phyloP scores from a whole-genome alignment of 2,888 invertebrate species.

The Amphiduros pacificus region DNA sequence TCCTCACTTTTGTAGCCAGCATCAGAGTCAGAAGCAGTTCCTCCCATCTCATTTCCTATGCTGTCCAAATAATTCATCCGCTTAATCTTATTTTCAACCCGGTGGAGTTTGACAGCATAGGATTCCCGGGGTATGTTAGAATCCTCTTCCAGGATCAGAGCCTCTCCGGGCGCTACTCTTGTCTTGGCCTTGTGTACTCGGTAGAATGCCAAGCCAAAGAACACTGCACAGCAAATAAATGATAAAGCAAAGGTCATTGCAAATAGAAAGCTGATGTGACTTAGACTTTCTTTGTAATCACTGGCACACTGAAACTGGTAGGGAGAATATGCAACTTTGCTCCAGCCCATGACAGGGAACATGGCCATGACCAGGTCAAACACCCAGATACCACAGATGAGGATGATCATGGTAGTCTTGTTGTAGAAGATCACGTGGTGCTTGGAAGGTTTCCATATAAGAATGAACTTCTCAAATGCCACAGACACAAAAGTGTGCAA shows the following conservation, averaged over 20 bases:
- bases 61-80: slow-evolving; percentile 6
- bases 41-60: neutral
- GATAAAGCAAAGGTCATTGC: slow-evolving; percentile 36
- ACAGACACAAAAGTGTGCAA: slow-evolving; percentile 35
- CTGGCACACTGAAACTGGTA: slow-evolving; percentile 38
- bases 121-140: slow-evolving; percentile 29
- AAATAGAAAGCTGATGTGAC: slow-evolving; percentile 37
- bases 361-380: slow-evolving; percentile 36
- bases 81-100: slow-evolving; percentile 34
- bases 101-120: slow-evolving; percentile 35
- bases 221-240: slow-evolving; percentile 21
- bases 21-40: neutral
- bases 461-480: slow-evolving; percentile 36
- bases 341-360: slow-evolving; percentile 40
- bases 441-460: slow-evolving; percentile 37
- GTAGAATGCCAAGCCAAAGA: slow-evolving; percentile 32
- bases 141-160: slow-evolving; percentile 35
- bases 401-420: slow-evolving; percentile 29
- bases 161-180: slow-evolving; percentile 26
- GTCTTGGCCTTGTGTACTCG: slow-evolving; percentile 26
- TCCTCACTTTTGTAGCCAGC: neutral
- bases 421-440: slow-evolving; percentile 37
- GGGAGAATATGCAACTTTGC: slow-evolving; percentile 29
- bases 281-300: slow-evolving; percentile 30
- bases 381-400: slow-evolving; percentile 33